Evolutionary conservation across 1,140 invertebrate genomes (phyloP).

Genomic region (Asbolus verrucosus): DNA sequence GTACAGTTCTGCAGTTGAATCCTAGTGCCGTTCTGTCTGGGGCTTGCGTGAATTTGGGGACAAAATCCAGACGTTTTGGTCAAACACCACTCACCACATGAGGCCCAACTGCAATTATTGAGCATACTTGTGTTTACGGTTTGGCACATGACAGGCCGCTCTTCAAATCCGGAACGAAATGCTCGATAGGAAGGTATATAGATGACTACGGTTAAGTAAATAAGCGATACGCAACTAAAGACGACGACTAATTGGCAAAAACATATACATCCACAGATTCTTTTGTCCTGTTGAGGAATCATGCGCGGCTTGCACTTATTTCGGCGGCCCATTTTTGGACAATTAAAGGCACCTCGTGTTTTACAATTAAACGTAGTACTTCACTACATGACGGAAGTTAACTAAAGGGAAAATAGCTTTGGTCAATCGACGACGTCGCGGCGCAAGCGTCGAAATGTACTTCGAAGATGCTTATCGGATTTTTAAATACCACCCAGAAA

Average conservation of each 20-base stretch:
- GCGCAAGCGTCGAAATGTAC: conserved; percentile 41
- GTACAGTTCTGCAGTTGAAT: conserved; percentile 83
- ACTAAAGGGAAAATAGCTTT: conserved; percentile 25
- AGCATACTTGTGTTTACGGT: conserved; percentile 83
- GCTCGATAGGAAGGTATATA: conserved; percentile 88
- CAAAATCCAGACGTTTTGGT: conserved; percentile 89
- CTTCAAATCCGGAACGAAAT: conserved; percentile 83
- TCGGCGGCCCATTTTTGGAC: conserved; percentile 58
- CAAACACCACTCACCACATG: conserved; percentile 92
- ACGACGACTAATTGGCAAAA: conserved; percentile 91
- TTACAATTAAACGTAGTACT: conserved; percentile 25
- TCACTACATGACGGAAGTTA: conserved; percentile 44
- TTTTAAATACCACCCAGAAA: conserved; percentile 20
- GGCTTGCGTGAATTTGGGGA: conserved; percentile 88
- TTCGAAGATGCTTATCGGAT: background rate
- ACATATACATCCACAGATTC: conserved; percentile 91
- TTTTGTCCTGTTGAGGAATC: conserved; percentile 86
- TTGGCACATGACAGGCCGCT: conserved; percentile 89
- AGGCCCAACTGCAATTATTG: conserved; percentile 87
- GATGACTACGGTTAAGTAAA: conserved; percentile 89
- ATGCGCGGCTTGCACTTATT: conserved; percentile 66
- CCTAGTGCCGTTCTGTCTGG: conserved; percentile 83
- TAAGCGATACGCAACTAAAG: conserved; percentile 85
- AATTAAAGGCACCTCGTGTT: conserved; percentile 33
- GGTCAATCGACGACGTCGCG: conserved; percentile 1